These are phyloP conservation scores for Capromys pilorides DNA, from an alignment of 2,797 vertebrate genomes.

Conservation along the genomic window DNA sequence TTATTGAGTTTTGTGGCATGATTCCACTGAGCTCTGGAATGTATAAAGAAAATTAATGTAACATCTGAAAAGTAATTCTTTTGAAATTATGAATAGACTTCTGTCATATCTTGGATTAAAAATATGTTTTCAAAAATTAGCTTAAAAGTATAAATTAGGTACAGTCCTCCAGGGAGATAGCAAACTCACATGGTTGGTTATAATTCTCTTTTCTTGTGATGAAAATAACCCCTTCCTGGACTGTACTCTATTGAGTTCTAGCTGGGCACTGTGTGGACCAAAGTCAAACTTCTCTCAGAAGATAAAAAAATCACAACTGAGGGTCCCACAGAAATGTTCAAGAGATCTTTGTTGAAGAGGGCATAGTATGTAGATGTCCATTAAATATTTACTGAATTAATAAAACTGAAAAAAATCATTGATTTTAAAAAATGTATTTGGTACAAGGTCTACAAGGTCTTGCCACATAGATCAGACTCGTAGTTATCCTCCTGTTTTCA, in stretches of 20 bases:
- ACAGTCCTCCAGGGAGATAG: neutral
- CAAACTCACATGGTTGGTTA: neutral
- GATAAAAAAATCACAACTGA: neutral
- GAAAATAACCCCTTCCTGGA: neutral
- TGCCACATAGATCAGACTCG: too few relatives aligned
- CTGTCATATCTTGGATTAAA: neutral
- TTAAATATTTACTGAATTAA: conserved; percentile 2
- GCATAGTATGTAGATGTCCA: neutral
- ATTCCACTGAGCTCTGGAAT: neutral
- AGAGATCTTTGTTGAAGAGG: neutral
- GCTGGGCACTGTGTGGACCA: neutral
- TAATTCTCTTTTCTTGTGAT: neutral
- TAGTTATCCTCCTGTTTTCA: too few relatives aligned
- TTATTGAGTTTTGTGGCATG: neutral
- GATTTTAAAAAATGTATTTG: too few relatives aligned
- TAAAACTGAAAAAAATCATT: conserved; percentile 1
- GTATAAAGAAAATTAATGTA: neutral
- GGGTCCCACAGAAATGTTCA: neutral
- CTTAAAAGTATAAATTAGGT: conserved; percentile 51
- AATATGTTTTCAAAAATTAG: conserved; percentile 30
- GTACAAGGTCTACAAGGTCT: too few relatives aligned
- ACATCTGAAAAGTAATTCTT: conserved; percentile 2
- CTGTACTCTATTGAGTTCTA: neutral
- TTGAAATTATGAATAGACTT: neutral
- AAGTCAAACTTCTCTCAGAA: neutral